phyloP scores from a whole-genome alignment of 2,113 vertebrate species.

The Antigone vipio region DNA sequence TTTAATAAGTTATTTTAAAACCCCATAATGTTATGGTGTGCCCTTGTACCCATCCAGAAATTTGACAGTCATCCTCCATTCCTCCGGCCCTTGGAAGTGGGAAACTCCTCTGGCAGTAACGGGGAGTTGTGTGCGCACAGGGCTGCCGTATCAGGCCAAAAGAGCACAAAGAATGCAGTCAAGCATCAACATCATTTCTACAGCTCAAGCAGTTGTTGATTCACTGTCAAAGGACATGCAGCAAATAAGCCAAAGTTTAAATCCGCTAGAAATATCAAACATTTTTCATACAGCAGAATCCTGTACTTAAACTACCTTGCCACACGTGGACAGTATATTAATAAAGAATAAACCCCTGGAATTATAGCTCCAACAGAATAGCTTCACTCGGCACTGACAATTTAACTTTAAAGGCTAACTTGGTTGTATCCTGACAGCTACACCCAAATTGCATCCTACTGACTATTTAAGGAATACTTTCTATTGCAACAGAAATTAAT shows the following conservation, averaged over 20 bases:
- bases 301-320: neutral
- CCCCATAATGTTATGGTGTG: neutral
- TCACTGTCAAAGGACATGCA: conserved; percentile 22
- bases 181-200: conserved; percentile 27
- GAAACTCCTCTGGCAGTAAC: neutral
- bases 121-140: neutral
- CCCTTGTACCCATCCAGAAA: neutral
- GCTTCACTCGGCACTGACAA: neutral
- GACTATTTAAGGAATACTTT: neutral
- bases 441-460: neutral
- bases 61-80: neutral
- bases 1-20: neutral
- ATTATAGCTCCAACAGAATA: neutral
- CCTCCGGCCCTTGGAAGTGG: neutral
- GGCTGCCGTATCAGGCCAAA: neutral
- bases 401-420: neutral
- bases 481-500: neutral
- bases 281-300: neutral
- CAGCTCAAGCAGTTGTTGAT: conserved; percentile 20
- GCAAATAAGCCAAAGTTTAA: conserved; percentile 26
- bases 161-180: conserved; percentile 48
- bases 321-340: neutral
- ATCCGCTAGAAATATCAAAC: neutral
- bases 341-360: neutral
- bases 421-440: neutral